Percentiles rank a stretch among this genome's conserved stretches.
phyloP scores from a whole-genome alignment of 2,797 vertebrate genomes.

The Carduelis carduelis region DNA sequence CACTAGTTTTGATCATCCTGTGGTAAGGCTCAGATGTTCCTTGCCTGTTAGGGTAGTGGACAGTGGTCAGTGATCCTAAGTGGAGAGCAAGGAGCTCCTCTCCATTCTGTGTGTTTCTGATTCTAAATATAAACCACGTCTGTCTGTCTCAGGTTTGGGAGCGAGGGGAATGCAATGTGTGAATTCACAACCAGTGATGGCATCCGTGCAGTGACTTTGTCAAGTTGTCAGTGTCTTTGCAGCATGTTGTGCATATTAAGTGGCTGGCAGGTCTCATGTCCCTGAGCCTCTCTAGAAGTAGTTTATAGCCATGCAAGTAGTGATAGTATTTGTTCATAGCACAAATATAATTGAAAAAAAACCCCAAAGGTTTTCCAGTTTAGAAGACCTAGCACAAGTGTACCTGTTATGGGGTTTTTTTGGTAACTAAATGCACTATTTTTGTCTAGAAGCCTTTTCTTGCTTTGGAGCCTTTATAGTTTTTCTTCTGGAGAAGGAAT shows the following conservation, averaged over 20 bases:
- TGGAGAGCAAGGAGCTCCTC: neutral
- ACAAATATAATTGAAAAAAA: neutral
- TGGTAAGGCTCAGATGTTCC: neutral
- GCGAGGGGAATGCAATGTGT: neutral
- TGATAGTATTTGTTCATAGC: neutral
- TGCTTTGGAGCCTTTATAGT: neutral
- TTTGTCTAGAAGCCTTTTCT: neutral
- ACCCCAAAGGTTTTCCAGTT: neutral
- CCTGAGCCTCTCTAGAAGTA: rapidly evolving
- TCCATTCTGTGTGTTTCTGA: neutral
- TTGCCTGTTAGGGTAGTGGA: neutral
- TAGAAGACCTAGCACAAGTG: neutral
- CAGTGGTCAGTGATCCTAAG: neutral
- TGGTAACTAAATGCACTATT: rapidly evolving
- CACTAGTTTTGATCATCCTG: neutral
- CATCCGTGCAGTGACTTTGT: neutral
- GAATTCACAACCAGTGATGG: neutral
- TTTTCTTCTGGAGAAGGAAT: neutral
- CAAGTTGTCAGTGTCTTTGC: neutral
- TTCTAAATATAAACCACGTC: neutral
- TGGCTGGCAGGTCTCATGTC: rapidly evolving
- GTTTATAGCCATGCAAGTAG: neutral
- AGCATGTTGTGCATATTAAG: neutral
- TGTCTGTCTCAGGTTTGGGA: neutral
- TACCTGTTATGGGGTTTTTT: rapidly evolving